Evolutionary conservation across 2,797 vertebrate species (phyloP), one percentile per base, ranked within the genome.

Genomic region (Gymnothorax reevesii): DNA sequence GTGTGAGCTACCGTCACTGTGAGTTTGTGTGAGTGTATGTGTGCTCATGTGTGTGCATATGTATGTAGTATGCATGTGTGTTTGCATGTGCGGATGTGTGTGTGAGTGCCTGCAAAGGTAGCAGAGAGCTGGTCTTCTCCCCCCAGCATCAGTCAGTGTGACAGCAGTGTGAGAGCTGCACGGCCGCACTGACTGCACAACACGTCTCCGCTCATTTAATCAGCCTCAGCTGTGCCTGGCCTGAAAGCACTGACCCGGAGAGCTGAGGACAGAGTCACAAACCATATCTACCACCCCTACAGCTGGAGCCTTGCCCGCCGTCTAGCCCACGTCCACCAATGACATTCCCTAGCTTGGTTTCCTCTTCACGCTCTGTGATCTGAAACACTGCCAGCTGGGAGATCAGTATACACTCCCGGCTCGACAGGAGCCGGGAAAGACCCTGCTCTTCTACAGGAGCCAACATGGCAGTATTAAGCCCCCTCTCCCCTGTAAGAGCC

Each of bases 121-220:
- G 33, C 22, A 5, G 66, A 7, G 66, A 25, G n/a, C 66, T 71
- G 66, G 22, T 22, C 66, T 27, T 71, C 66, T 71, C 27, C n/a
- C 80, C 55, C 9, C 17, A 7, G 54, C 52, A 55, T 22, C 55
- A 4, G 9, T 27, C 27, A 6, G 8, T 17, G 42, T 66, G 69
- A 64, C 82, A 80, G 62, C 82, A 64, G 20, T 42, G 87, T 20
- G 62, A 22, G 71, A 77, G 79, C 57, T 75, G 85, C 54, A 42
- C 73, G 77, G 55, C 20, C n/a, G 66, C 59, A 62, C 80, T 87
- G 87, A 89, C 88, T 71, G 82, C 71, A 92, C 91, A 91, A 89
- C 88, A 82, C 73, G 82, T 83, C 57, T 90, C 86, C 87, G 91
- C 90, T 92, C 89, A 90, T 88, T 86, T 89, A 88, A 92, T 93